phyloP scores from a whole-genome alignment of 2,888 invertebrate species.

The Achlya flavicornis region DNA sequence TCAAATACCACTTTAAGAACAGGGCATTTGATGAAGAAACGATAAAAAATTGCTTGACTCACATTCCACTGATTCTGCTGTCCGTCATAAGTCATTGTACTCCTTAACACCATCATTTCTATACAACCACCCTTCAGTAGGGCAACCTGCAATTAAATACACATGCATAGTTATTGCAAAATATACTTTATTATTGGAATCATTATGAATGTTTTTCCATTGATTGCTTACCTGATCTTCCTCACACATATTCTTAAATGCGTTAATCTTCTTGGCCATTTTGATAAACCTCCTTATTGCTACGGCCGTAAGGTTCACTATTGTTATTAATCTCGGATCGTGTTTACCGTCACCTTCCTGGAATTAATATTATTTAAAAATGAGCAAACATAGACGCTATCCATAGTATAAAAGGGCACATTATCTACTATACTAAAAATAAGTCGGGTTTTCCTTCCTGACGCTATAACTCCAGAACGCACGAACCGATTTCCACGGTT shows the following conservation, averaged over 20 bases:
- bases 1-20: too few species aligned
- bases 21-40: too few species aligned
- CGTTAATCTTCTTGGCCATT: constrained; percentile 93
- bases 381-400: too few species aligned
- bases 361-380: neutral
- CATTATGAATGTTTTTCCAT: too few species aligned
- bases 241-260: constrained; percentile 96
- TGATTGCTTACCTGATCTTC: constrained; percentile 88
- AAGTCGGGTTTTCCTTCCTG: too few species aligned
- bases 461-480: too few species aligned
- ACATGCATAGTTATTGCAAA: neutral
- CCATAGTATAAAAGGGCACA: too few species aligned
- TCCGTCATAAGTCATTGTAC: constrained; percentile 95
- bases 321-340: constrained; percentile 90
- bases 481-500: too few species aligned
- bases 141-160: constrained; percentile 65
- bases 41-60: neutral
- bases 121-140: constrained; percentile 96
- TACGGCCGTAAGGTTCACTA: constrained; percentile 95
- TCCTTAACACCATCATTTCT: constrained; percentile 97
- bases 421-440: too few species aligned
- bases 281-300: constrained; percentile 94
- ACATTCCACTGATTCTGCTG: constrained; percentile 96
- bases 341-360: constrained; percentile 69
- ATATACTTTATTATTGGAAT: too few species aligned